Evolutionary conservation across 2,113 vertebrate genomes (phyloP).

Genomic region (Oostethus manadensis): DNA sequence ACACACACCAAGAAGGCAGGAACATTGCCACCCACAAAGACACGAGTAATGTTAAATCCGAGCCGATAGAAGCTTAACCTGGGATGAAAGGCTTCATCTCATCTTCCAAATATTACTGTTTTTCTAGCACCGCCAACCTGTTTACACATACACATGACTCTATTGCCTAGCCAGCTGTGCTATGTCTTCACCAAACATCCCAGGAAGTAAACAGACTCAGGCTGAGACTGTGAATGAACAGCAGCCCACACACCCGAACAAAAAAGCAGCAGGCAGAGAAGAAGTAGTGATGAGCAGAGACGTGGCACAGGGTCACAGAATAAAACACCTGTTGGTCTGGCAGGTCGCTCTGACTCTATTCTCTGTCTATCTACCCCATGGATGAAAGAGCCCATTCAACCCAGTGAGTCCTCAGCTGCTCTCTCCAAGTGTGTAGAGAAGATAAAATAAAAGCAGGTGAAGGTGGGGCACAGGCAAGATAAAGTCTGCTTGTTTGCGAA

Average conservation of each 20-base stretch:
- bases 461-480: conserved; percentile 35
- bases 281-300: conserved; percentile 26
- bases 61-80: conserved; percentile 45
- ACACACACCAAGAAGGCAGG: not conserved
- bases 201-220: conserved; percentile 34
- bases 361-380: conserved; percentile 51
- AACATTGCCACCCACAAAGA: conserved; percentile 38
- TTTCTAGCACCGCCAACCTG: conserved; percentile 36
- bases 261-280: conserved; percentile 2
- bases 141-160: conserved; percentile 17
- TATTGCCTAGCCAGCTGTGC: conserved; percentile 39
- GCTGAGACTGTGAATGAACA: conserved; percentile 41
- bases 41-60: conserved; percentile 49
- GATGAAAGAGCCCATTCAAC: conserved; percentile 68
- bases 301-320: conserved; percentile 51
- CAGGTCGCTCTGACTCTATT: conserved; percentile 54
- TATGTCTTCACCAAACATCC: conserved; percentile 33
- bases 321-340: conserved; percentile 67
- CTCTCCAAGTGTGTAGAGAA: conserved; percentile 19
- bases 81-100: conserved; percentile 41
- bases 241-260: conserved; percentile 60
- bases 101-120: conserved; percentile 36
- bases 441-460: conserved; percentile 30
- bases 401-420: conserved; percentile 60
- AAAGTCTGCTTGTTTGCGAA: conserved; percentile 45